Evolutionary conservation across 2,113 vertebrate genomes (phyloP).

Genomic region (Phylloscopus trochiloides): DNA sequence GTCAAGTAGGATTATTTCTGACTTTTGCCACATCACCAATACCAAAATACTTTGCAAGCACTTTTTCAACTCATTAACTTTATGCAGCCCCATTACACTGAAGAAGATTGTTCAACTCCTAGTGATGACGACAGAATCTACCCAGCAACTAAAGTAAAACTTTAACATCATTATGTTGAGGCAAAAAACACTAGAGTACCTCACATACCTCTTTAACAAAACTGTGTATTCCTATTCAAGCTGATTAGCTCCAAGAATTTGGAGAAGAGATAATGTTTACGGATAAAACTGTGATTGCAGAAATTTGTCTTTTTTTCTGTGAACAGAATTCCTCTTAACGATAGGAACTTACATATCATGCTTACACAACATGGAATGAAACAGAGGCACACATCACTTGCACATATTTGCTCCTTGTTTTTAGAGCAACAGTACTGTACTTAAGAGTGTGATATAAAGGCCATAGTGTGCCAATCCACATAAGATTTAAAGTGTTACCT

Average conservation of each 20-base stretch:
- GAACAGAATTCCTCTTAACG: neutral
- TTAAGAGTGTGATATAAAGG: neutral
- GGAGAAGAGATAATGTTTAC: neutral
- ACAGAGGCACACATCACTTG: neutral
- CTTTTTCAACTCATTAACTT: neutral
- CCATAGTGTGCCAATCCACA: neutral
- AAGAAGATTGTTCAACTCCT: neutral
- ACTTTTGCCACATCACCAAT: neutral
- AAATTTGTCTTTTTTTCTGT: neutral
- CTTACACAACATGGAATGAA: neutral
- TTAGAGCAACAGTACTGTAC: neutral
- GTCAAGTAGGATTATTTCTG: neutral
- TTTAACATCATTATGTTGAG: neutral
- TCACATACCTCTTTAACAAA: neutral
- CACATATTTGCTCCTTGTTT: neutral
- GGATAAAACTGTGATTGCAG: neutral
- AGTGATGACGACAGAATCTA: neutral
- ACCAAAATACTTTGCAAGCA: neutral
- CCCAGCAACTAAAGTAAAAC: neutral
- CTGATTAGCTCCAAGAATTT: neutral
- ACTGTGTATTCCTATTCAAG: neutral
- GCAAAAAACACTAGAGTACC: neutral
- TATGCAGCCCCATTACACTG: rapidly evolving
- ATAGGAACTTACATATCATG: neutral
- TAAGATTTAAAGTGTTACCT: neutral